These are phyloP conservation scores for Nomada ferruginata DNA, from an alignment of 2,888 invertebrate genomes.

Conservation along the genomic window DNA sequence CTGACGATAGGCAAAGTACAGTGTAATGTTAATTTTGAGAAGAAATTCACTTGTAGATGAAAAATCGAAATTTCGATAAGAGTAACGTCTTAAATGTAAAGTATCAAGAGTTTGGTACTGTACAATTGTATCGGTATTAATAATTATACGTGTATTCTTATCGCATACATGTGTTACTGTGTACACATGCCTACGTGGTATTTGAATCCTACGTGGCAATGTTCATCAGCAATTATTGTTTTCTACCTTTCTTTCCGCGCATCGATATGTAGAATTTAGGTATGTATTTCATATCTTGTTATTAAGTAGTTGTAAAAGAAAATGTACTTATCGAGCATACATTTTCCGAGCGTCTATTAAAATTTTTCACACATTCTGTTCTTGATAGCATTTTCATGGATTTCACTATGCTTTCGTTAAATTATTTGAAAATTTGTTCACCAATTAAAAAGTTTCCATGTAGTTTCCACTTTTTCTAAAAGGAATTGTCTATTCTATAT, in stretches of 20 bases:
- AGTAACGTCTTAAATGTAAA: neutral
- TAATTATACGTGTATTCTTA: constrained; percentile 35
- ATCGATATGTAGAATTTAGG: constrained; percentile 10
- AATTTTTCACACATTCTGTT: neutral
- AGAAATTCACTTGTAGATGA: neutral
- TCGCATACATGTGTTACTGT: constrained; percentile 40
- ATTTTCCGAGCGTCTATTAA: neutral
- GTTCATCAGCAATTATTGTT: constrained; percentile 42
- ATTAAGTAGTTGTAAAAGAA: neutral
- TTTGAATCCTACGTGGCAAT: constrained; percentile 66
- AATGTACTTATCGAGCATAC: neutral
- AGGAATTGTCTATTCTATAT: too few relatives aligned
- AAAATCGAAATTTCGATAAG: constrained; percentile 31
- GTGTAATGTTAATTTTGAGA: neutral
- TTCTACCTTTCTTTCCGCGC: constrained; percentile 1
- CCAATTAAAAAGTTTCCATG: neutral
- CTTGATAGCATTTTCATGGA: neutral
- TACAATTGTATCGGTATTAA: constrained; percentile 13
- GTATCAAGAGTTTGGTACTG: constrained; percentile 3
- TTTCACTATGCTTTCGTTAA: neutral
- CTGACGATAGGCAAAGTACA: neutral
- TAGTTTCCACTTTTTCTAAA: neutral
- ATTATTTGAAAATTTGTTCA: too few relatives aligned
- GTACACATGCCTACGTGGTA: constrained; percentile 40
- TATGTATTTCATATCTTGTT: constrained; percentile 21